Evolutionary conservation across 2,888 invertebrate genomes (phyloP).

Genomic region (Agriopis aurantiaria): DNA sequence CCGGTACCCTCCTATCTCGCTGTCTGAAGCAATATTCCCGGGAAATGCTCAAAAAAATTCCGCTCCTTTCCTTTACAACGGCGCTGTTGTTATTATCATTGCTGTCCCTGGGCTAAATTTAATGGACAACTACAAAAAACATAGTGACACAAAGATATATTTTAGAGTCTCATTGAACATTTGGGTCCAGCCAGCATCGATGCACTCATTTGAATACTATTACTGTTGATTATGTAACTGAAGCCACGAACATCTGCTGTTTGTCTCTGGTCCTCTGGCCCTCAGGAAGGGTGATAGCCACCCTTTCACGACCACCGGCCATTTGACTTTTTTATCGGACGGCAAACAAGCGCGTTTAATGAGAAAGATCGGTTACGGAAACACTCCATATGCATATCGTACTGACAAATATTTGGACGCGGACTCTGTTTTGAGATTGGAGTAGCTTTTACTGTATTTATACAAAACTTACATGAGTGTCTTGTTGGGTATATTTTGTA

Average conservation of each 20-base stretch:
- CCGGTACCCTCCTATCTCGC: too few species aligned
- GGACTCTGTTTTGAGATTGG: slow-evolving; percentile 49
- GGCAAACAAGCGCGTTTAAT: slow-evolving; percentile 75
- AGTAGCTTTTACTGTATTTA: slow-evolving; percentile 28
- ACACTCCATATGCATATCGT: slow-evolving; percentile 74
- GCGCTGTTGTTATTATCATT: too few species aligned
- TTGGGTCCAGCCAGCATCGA: slow-evolving; percentile 57
- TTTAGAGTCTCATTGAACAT: slow-evolving; percentile 36
- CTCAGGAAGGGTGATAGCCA: slow-evolving; percentile 55
- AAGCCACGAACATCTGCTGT: slow-evolving; percentile 80
- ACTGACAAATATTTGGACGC: slow-evolving; percentile 75
- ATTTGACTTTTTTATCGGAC: slow-evolving; percentile 79
- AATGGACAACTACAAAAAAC: too few species aligned
- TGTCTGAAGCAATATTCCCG: too few species aligned
- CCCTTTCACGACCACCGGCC: slow-evolving; percentile 77
- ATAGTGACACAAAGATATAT: too few species aligned
- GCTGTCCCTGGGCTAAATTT: too few species aligned
- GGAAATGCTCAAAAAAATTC: too few species aligned
- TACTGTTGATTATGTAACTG: slow-evolving; percentile 83
- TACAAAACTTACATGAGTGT: slow-evolving; percentile 1
- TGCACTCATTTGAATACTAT: slow-evolving; percentile 78
- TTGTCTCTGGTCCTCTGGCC: slow-evolving; percentile 65
- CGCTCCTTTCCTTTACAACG: too few species aligned
- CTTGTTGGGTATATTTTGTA: background rate
- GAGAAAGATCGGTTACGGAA: slow-evolving; percentile 85